A percentile compares a stretch with the other conserved stretches of the same genome.
Evolutionary conservation across 2,888 invertebrate genomes (phyloP).

Genomic region (Pteria penguin): DNA sequence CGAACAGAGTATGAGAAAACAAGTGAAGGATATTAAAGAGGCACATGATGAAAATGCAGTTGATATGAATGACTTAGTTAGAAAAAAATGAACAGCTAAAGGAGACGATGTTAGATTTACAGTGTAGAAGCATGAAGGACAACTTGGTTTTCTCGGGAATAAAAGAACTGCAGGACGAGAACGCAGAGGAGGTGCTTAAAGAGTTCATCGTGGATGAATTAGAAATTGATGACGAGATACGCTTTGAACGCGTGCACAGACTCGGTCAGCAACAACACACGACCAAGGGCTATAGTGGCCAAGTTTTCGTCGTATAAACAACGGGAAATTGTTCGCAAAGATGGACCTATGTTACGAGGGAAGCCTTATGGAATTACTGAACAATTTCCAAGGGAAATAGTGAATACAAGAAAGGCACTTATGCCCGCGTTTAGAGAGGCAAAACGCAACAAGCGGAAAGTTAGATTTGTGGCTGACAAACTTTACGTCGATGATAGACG

Average conservation of each 20-base stretch:
- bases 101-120: background rate
- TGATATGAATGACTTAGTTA: too few species aligned
- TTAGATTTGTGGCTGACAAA: background rate
- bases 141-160: background rate
- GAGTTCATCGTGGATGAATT: background rate
- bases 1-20: too few species aligned
- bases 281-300: background rate
- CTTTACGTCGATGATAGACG: background rate
- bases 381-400: background rate
- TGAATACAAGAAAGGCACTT: background rate
- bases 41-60: too few species aligned
- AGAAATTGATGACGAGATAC: background rate
- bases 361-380: background rate
- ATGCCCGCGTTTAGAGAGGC: background rate
- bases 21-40: too few species aligned
- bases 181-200: background rate
- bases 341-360: too few species aligned
- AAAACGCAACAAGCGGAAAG: background rate
- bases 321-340: background rate
- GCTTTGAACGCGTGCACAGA: background rate
- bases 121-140: background rate
- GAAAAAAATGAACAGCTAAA: constrained; percentile 6
- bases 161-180: background rate
- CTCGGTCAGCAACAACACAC: background rate
- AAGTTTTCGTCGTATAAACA: constrained; percentile 14